These are phyloP conservation scores for Tachycineta bicolor DNA, from an alignment of 2,113 vertebrate species.

Conservation along the genomic window DNA sequence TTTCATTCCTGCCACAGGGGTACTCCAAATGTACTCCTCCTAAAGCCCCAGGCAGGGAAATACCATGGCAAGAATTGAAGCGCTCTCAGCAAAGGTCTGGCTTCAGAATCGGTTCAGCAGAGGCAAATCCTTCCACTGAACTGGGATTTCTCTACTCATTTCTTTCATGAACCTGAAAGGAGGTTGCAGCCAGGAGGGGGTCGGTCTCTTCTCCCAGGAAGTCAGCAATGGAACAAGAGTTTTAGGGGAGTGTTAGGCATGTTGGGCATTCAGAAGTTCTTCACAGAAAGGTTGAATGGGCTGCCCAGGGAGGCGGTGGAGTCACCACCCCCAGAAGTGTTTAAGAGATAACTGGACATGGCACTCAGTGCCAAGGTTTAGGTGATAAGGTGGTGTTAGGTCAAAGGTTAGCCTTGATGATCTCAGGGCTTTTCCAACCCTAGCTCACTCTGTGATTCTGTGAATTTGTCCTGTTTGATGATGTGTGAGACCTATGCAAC, in stretches of 20 bases:
- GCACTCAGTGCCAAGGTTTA: not conserved
- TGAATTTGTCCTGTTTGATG: not conserved
- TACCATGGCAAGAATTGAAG: not conserved
- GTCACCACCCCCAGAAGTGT: too few species aligned
- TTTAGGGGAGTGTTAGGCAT: not conserved
- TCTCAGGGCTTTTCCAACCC: not conserved
- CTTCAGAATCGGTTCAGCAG: not conserved
- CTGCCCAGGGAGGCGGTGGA: not conserved
- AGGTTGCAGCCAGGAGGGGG: not conserved
- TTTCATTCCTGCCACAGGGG: not conserved
- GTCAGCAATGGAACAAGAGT: not conserved
- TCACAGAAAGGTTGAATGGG: not conserved
- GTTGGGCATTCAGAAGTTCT: not conserved
- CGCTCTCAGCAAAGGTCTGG: not conserved
- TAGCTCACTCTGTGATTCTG: not conserved
- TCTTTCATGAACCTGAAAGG: not conserved
- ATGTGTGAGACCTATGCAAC: not conserved
- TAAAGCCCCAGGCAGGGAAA: not conserved
- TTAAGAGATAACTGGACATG: not conserved
- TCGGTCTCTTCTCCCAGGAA: not conserved
- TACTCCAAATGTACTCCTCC: not conserved
- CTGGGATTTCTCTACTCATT: not conserved
- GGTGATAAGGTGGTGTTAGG: not conserved
- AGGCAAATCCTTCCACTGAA: not conserved
- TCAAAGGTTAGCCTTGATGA: not conserved